These are phyloP conservation scores for Hetaerina titia DNA, from an alignment of 2,888 invertebrate species.

Conservation along the genomic window DNA sequence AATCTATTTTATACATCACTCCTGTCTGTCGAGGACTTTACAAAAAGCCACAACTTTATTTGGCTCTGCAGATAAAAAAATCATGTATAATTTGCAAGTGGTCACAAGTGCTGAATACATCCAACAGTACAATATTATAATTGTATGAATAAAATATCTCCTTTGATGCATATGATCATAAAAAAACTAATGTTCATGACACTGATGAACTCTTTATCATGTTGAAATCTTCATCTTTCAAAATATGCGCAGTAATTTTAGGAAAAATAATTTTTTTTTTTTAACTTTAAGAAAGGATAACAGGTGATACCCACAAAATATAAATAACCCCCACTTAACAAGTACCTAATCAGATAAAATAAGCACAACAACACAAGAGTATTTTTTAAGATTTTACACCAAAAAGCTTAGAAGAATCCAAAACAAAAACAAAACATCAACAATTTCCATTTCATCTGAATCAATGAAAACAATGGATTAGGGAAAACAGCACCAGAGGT, in stretches of 20 bases:
- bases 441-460: background rate
- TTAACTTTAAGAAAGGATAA: background rate
- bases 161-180: background rate
- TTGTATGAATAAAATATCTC: background rate
- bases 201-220: background rate
- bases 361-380: background rate
- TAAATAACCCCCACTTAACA: conserved; percentile 54
- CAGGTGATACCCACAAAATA: conserved; percentile 12
- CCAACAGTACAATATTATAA: background rate
- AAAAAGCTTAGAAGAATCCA: background rate
- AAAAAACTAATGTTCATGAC: background rate
- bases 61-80: background rate
- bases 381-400: conserved; percentile 41
- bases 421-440: conserved; percentile 30
- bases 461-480: conserved; percentile 48
- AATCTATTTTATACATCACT: background rate
- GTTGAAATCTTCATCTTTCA: conserved; percentile 58
- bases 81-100: background rate
- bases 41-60: background rate
- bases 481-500: conserved; percentile 64
- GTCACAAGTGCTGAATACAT: background rate
- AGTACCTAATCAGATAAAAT: conserved; percentile 45
- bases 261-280: background rate
- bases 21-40: background rate
- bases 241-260: conserved; percentile 24